phyloP scores from a whole-genome alignment of 2,888 invertebrate species.

The Parapristionchus giblindavisi region DNA sequence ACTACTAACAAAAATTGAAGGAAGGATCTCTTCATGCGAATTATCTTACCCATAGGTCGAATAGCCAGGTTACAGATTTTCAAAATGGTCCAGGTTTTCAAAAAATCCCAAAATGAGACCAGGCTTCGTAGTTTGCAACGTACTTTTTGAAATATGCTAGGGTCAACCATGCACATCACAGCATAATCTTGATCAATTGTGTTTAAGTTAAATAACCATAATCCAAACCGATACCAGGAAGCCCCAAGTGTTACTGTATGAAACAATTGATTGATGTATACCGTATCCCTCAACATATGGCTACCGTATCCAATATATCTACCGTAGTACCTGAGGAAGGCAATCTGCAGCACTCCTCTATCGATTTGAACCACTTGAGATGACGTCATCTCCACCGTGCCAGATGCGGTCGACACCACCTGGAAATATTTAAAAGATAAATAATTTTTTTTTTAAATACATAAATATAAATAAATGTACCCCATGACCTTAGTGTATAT shows the following conservation, averaged over 20 bases:
- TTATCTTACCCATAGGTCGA: too few species aligned
- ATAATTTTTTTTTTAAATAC: too few species aligned
- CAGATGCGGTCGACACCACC: constrained; percentile 44
- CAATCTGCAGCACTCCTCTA: constrained; percentile 82
- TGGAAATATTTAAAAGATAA: constrained; percentile 28
- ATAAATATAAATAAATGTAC: too few species aligned
- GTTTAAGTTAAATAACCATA: too few species aligned
- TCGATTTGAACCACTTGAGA: constrained; percentile 84
- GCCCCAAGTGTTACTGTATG: neutral
- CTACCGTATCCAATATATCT: neutral
- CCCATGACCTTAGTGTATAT: too few species aligned
- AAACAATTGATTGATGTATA: neutral
- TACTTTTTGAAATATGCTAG: too few species aligned
- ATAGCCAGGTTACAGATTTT: too few species aligned
- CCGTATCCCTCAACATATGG: neutral
- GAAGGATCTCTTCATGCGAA: neutral
- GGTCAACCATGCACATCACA: too few species aligned
- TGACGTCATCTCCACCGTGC: constrained; percentile 44
- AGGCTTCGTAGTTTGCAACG: too few species aligned
- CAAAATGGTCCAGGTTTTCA: too few species aligned
- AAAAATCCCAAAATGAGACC: too few species aligned
- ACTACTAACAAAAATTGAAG: neutral
- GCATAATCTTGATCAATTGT: too few species aligned
- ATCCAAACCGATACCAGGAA: neutral
- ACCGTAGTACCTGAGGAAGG: constrained; percentile 77